These are phyloP conservation scores for Paramisgurnus dabryanus DNA, from an alignment of 2,113 vertebrate species.

Conservation along the genomic window DNA sequence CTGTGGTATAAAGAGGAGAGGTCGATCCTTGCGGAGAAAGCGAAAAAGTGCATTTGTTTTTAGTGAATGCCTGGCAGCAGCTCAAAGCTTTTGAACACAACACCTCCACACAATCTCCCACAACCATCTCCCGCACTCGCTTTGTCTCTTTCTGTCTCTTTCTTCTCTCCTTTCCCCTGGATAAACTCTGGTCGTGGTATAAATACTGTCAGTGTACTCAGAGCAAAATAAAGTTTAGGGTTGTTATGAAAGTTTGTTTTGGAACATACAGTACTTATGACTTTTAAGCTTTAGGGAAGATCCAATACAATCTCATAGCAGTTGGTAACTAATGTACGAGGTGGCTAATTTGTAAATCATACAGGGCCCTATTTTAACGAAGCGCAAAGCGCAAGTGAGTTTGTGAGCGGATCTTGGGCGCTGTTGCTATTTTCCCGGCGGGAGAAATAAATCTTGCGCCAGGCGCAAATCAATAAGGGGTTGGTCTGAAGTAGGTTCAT, in stretches of 20 bases:
- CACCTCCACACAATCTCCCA: slow-evolving; percentile 17
- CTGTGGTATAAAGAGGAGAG: slow-evolving; percentile 28
- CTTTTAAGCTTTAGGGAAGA: background rate
- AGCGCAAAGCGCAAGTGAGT: too few species aligned
- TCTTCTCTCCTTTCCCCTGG: background rate
- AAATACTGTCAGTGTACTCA: background rate
- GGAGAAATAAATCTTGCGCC: too few species aligned
- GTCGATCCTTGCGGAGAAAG: slow-evolving; percentile 21
- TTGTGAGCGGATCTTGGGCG: too few species aligned
- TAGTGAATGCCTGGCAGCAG: slow-evolving; percentile 21
- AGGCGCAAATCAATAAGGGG: too few species aligned
- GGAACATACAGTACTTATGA: background rate
- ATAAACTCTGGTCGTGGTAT: background rate
- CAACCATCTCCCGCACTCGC: slow-evolving; percentile 17
- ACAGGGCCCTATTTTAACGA: too few species aligned
- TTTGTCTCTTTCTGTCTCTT: slow-evolving; percentile 25
- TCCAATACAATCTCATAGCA: too few species aligned
- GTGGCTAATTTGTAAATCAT: too few species aligned
- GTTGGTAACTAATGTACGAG: too few species aligned
- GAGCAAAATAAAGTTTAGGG: background rate
- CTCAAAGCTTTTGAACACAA: slow-evolving; percentile 28
- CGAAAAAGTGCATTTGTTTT: slow-evolving; percentile 20
- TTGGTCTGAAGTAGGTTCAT: too few species aligned
- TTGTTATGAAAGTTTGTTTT: background rate
- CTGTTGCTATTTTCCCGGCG: too few species aligned